Percentiles rank a stretch among this genome's conserved stretches.
Conservation (phyloP, 2,797 vertebrate species). For the Leuciscus waleckii region DNA sequence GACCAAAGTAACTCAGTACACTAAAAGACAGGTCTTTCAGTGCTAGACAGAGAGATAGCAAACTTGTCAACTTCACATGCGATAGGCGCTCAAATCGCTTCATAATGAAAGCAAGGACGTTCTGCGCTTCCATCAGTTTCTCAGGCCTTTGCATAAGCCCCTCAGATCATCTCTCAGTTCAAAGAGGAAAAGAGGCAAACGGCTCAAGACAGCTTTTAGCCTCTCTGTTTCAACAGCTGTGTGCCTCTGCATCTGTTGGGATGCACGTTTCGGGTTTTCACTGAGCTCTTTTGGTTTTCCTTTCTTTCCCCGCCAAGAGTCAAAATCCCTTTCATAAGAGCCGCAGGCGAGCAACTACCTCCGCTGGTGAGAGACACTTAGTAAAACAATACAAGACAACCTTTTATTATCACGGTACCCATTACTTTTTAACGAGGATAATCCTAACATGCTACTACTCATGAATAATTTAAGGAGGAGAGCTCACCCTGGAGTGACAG, state of each 20-base stretch:
- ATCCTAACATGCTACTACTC: slow-evolving; percentile 73
- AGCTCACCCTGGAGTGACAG: slow-evolving; percentile 73
- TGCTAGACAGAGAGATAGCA: background rate
- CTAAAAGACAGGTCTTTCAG: background rate
- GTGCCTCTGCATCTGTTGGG: slow-evolving; percentile 43
- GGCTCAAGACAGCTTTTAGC: slow-evolving; percentile 77
- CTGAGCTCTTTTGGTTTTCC: slow-evolving; percentile 18
- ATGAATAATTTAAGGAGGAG: slow-evolving; percentile 79
- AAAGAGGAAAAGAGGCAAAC: slow-evolving; percentile 74
- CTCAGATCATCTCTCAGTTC: slow-evolving; percentile 78
- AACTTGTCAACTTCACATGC: background rate
- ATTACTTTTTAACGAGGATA: slow-evolving; percentile 80
- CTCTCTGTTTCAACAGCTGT: slow-evolving; percentile 43
- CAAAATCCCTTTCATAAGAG: slow-evolving; percentile 72
- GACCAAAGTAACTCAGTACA: background rate
- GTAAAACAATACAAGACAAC: slow-evolving; percentile 77
- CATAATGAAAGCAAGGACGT: slow-evolving; percentile 64
- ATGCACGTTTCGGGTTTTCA: slow-evolving; percentile 63
- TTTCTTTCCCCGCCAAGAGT: slow-evolving; percentile 43
- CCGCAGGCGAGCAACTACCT: slow-evolving; percentile 65
- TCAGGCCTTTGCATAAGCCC: slow-evolving; percentile 73
- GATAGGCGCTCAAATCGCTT: slow-evolving; percentile 19
- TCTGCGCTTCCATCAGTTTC: slow-evolving; percentile 77
- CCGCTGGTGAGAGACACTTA: slow-evolving; percentile 69
- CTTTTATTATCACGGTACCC: slow-evolving; percentile 75